Percentiles rank a stretch among this genome's conserved stretches.
These are phyloP conservation scores for Taurulus bubalis DNA, from an alignment of 2,113 vertebrate genomes.

Conservation along the genomic window DNA sequence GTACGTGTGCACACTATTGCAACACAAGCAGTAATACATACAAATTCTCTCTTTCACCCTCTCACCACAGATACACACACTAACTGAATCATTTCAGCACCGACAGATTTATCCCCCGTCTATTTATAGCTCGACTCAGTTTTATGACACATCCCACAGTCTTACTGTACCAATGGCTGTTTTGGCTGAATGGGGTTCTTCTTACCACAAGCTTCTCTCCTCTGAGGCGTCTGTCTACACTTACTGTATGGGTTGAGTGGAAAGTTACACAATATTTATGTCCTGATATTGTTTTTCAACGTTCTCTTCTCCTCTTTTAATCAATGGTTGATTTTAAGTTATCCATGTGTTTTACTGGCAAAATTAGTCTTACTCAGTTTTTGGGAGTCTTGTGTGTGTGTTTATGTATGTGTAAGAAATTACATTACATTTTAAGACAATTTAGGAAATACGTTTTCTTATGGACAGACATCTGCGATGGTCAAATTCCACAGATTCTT, in stretches of 20 bases:
- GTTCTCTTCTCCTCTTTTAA: constrained; percentile 5
- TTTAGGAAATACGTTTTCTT: background rate
- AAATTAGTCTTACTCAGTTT: constrained; percentile 17
- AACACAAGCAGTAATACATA: constrained; percentile 27
- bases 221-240: constrained; percentile 32
- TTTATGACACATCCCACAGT: constrained; percentile 65
- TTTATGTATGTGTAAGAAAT: too few relatives aligned
- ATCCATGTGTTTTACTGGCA: background rate
- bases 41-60: constrained; percentile 36
- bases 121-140: constrained; percentile 74
- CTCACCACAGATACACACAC: constrained; percentile 51
- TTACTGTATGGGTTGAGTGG: constrained; percentile 34
- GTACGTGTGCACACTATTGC: constrained; percentile 2
- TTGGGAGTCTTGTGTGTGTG: too few relatives aligned
- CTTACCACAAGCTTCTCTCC: constrained; percentile 37
- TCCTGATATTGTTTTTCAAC: background rate
- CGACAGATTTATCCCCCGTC: constrained; percentile 66
- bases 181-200: constrained; percentile 53
- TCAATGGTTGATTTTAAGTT: constrained; percentile 13
- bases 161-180: constrained; percentile 51
- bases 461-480: background rate
- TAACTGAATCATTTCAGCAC: constrained; percentile 68
- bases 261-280: constrained; percentile 13
- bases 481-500: too few relatives aligned
- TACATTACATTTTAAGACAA: background rate